phyloP scores from a whole-genome alignment of 2,888 invertebrate genomes.

The Mesopsocus fuscifrons region DNA sequence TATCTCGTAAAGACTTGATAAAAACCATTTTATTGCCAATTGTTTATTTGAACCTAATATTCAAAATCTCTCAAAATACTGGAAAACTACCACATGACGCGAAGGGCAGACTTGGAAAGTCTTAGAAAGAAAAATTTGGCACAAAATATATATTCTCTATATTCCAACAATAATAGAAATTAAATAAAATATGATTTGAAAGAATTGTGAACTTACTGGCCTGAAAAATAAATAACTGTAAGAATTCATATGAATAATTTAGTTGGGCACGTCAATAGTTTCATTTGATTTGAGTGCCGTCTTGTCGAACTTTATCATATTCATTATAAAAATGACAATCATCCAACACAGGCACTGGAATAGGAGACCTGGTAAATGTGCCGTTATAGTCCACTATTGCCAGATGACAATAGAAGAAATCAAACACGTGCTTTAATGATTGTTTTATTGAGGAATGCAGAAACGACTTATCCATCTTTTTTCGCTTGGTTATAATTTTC shows the following conservation, averaged over 20 bases:
- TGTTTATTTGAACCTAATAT: no score
- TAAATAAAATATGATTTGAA: neutral
- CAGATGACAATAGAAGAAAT: slow-evolving; percentile 8
- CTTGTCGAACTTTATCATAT: neutral
- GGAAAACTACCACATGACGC: no score
- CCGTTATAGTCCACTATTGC: slow-evolving; percentile 1
- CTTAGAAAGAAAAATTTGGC: no score
- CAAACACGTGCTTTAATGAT: slow-evolving; percentile 8
- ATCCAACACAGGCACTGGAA: neutral
- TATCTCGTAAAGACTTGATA: no score
- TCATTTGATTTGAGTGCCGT: neutral
- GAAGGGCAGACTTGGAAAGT: no score
- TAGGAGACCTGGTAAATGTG: neutral
- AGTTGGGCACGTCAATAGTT: neutral
- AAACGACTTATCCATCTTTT: slow-evolving; percentile 5
- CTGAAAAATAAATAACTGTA: slow-evolving; percentile 8
- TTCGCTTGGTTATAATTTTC: no score
- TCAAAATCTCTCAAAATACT: no score
- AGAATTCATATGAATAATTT: slow-evolving; percentile 6
- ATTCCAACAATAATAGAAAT: neutral
- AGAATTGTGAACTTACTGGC: neutral
- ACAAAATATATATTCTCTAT: no score
- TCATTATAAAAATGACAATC: slow-evolving; percentile 5
- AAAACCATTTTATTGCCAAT: no score
- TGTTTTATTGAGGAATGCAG: slow-evolving; percentile 2